phyloP scores from a whole-genome alignment of 2,113 vertebrate genomes.

The Clarias macrocephalus region DNA sequence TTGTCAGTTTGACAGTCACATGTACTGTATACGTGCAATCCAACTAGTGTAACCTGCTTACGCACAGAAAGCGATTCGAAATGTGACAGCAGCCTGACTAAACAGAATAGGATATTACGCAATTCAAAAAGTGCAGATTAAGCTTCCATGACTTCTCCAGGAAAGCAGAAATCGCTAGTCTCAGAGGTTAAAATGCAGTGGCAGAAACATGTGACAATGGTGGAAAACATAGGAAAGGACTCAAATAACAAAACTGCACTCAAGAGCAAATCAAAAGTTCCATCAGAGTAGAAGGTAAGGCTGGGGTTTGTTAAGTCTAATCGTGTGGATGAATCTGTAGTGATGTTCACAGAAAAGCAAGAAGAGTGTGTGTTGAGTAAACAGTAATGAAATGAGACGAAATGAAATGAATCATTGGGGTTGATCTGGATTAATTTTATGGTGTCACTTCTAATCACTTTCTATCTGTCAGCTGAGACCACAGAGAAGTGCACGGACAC shows the following conservation, averaged over 20 bases:
- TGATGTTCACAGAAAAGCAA: neutral
- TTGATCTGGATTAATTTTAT: neutral
- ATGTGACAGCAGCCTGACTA: neutral
- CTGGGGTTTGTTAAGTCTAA: neutral
- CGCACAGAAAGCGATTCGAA: neutral
- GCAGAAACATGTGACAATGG: neutral
- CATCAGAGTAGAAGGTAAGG: neutral
- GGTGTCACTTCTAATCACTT: no score
- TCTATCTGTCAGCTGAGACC: no score
- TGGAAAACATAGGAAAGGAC: neutral
- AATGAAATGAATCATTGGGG: neutral
- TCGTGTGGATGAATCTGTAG: neutral
- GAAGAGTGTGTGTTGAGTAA: neutral
- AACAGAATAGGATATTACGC: neutral
- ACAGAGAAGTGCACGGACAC: neutral
- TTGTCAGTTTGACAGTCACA: neutral
- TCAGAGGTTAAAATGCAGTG: neutral
- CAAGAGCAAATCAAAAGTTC: neutral
- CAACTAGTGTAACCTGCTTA: neutral
- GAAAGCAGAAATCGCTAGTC: neutral
- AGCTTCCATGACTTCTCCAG: conserved; percentile 6
- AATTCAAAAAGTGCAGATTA: conserved; percentile 24
- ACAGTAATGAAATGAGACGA: neutral
- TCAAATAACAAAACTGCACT: neutral
- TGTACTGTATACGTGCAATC: neutral